Percentiles rank a stretch among this genome's conserved stretches.
These are phyloP conservation scores for Camponotus fellah DNA, from an alignment of 2,888 invertebrate genomes.

Conservation along the genomic window DNA sequence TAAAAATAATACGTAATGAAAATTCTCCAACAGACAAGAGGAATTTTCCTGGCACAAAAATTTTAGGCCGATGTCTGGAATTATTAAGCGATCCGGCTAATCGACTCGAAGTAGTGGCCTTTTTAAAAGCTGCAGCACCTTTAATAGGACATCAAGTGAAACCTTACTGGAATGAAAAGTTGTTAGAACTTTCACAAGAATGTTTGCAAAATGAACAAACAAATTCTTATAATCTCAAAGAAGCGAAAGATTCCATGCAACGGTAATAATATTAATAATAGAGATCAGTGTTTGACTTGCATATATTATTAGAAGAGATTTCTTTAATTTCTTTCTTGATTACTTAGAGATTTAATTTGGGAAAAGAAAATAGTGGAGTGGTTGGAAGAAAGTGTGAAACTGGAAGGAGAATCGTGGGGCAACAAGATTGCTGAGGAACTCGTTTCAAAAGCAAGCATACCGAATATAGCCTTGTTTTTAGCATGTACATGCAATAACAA, in stretches of 20 bases:
- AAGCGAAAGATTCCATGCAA: conserved; percentile 52
- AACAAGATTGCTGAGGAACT: conserved; percentile 80
- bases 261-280: conserved; percentile 59
- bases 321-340: neutral
- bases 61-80: conserved; percentile 80
- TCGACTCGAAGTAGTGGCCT: conserved; percentile 75
- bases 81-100: conserved; percentile 76
- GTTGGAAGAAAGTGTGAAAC: conserved; percentile 79
- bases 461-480: conserved; percentile 75
- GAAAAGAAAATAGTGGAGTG: conserved; percentile 80
- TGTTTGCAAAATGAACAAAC: conserved; percentile 67
- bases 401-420: conserved; percentile 81
- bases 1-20: conserved; percentile 77
- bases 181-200: conserved; percentile 74
- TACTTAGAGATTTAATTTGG: conserved; percentile 75
- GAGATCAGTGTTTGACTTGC: neutral
- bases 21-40: conserved; percentile 70
- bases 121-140: conserved; percentile 78
- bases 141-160: conserved; percentile 79
- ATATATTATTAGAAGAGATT: neutral
- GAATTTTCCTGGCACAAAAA: conserved; percentile 80
- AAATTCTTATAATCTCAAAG: conserved; percentile 41
- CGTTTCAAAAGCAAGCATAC: conserved; percentile 64
- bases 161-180: conserved; percentile 78
- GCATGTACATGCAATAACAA: conserved; percentile 78